Conservation (phyloP, 1,140 invertebrate genomes). For the Drosophila kikkawai region DNA sequence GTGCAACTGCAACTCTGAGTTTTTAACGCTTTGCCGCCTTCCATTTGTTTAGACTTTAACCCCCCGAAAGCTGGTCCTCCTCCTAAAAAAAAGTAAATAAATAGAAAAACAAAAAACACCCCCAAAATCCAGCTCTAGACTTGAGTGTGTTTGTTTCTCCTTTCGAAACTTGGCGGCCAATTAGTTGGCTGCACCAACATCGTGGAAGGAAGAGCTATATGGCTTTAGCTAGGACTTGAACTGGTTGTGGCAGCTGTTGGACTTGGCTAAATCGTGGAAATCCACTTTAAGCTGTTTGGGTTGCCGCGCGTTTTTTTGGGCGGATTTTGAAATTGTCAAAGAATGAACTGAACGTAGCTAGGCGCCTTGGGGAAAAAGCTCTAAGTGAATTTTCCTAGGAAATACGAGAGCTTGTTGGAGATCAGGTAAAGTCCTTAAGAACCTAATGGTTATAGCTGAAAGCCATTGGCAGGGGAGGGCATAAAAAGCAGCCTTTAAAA, state of each 20-base stretch:
- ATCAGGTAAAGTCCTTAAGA: slow-evolving; percentile 14
- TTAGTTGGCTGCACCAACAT: slow-evolving; percentile 39
- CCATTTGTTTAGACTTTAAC: slow-evolving; percentile 69
- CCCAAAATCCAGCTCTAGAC: slow-evolving; percentile 27
- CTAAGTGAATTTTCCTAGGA: slow-evolving; percentile 18
- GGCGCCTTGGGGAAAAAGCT: background rate
- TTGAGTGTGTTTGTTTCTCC: slow-evolving; percentile 46
- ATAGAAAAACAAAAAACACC: slow-evolving; percentile 9
- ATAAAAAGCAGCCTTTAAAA: background rate
- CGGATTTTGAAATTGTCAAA: slow-evolving; percentile 30
- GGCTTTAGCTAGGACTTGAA: slow-evolving; percentile 23
- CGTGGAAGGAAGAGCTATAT: slow-evolving; percentile 13
- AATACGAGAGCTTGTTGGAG: background rate
- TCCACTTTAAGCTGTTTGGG: slow-evolving; percentile 53
- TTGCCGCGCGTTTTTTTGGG: slow-evolving; percentile 9
- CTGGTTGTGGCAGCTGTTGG: slow-evolving; percentile 43
- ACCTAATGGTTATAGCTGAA: slow-evolving; percentile 4
- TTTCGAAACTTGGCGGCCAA: slow-evolving; percentile 56
- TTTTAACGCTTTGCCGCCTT: slow-evolving; percentile 77
- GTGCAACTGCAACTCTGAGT: slow-evolving; percentile 60
- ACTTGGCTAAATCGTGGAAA: slow-evolving; percentile 53
- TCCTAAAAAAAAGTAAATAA: slow-evolving; percentile 4
- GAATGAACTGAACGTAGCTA: slow-evolving; percentile 13
- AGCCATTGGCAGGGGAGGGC: background rate
- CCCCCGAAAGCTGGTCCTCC: slow-evolving; percentile 35